phyloP scores from a whole-genome alignment of 2,888 invertebrate species.

The Tenthredo distinguenda region DNA sequence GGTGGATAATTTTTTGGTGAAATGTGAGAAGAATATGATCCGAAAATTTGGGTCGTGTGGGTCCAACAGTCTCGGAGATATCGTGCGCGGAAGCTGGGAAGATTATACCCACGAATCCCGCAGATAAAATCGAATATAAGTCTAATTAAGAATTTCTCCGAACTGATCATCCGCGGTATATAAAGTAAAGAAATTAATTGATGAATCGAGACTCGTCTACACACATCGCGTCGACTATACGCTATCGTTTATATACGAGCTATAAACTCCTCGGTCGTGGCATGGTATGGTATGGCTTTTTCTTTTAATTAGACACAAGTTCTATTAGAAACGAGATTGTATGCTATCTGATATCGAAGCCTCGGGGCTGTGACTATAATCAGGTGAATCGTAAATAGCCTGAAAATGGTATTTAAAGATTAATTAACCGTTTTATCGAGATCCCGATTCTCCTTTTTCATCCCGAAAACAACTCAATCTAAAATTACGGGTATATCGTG shows the following conservation, averaged over 20 bases:
- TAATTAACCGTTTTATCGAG: not conserved
- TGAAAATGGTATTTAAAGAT: not conserved
- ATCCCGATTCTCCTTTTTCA: not conserved
- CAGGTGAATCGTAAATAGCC: too few relatives aligned
- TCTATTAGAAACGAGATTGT: not conserved
- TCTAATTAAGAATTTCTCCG: slow-evolving; percentile 1
- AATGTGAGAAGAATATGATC: not conserved
- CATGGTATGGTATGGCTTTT: not conserved
- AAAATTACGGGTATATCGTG: not conserved
- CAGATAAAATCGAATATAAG: not conserved
- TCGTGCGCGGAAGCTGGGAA: not conserved
- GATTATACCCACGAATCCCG: not conserved
- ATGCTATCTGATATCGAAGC: not conserved
- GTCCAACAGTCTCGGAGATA: not conserved
- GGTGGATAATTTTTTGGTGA: not conserved
- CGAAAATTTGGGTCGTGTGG: not conserved
- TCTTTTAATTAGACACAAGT: not conserved
- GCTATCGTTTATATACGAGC: not conserved
- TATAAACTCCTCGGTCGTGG: not conserved
- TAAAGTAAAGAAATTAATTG: slow-evolving; percentile 12
- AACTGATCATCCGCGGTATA: not conserved
- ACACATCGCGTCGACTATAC: not conserved
- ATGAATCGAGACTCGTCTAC: not conserved
- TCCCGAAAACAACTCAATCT: not conserved
- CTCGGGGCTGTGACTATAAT: not conserved